A percentile compares a stretch with the other conserved stretches of the same genome.
These are phyloP conservation scores for Vimba vimba DNA, from an alignment of 2,113 vertebrate species.

Conservation along the genomic window DNA sequence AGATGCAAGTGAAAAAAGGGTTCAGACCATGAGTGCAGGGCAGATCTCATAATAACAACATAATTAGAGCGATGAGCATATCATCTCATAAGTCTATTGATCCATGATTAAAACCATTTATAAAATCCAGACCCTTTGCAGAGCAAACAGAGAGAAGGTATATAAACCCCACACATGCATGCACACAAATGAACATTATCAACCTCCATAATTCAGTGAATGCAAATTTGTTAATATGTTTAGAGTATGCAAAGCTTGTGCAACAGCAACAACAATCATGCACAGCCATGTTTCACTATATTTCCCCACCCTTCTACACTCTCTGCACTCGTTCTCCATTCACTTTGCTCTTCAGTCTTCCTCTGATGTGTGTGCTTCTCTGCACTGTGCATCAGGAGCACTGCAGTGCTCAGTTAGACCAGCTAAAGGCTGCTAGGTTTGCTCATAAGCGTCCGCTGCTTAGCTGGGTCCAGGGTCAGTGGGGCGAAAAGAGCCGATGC, in stretches of 20 bases:
- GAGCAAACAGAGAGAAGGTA: slow-evolving; percentile 49
- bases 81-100: slow-evolving; percentile 32
- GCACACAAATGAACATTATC: slow-evolving; percentile 32
- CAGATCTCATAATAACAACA: slow-evolving; percentile 39
- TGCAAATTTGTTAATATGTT: slow-evolving; percentile 59
- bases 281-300: slow-evolving; percentile 24
- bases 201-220: slow-evolving; percentile 61
- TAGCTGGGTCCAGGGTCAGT: slow-evolving; percentile 57
- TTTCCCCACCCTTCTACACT: slow-evolving; percentile 24
- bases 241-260: slow-evolving; percentile 56
- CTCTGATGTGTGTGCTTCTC: slow-evolving; percentile 29
- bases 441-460: slow-evolving; percentile 51
- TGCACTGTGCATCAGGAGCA: slow-evolving; percentile 5
- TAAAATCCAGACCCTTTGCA: slow-evolving; percentile 46
- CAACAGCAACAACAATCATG: slow-evolving; percentile 46
- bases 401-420: neutral
- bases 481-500: slow-evolving; percentile 67
- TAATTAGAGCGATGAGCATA: slow-evolving; percentile 41
- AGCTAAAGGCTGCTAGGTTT: slow-evolving; percentile 15
- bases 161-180: neutral
- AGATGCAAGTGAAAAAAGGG: slow-evolving; percentile 44
- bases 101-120: slow-evolving; percentile 48
- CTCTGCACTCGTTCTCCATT: slow-evolving; percentile 39
- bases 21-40: neutral
- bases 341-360: slow-evolving; percentile 32